A percentile compares a stretch with the other conserved stretches of the same genome.
Evolutionary conservation across 2,888 invertebrate genomes (phyloP).

Genomic region (Chirona hameri): DNA sequence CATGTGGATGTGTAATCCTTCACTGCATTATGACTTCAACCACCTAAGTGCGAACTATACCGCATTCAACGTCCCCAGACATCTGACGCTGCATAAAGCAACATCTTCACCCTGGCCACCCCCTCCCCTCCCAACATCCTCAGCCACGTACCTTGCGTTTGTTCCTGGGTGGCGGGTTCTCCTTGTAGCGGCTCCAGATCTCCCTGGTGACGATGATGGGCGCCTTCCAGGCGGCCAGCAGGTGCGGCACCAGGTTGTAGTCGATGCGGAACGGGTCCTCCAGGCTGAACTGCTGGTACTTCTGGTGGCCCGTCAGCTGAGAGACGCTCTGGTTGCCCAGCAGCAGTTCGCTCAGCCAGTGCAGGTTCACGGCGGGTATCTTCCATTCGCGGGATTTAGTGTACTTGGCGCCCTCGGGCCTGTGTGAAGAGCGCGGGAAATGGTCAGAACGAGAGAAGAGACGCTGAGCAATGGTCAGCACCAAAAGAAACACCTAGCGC

Average conservation of each 20-base stretch:
- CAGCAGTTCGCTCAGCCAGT: constrained; percentile 89
- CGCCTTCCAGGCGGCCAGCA: constrained; percentile 93
- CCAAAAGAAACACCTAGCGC: too few species aligned
- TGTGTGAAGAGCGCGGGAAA: constrained; percentile 44
- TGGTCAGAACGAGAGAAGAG: too few species aligned
- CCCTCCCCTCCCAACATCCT: constrained; percentile 38
- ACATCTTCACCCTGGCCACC: too few species aligned
- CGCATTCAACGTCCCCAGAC: too few species aligned
- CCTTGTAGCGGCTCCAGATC: constrained; percentile 56
- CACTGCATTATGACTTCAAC: too few species aligned
- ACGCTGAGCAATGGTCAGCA: too few species aligned
- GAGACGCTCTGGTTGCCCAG: constrained; percentile 56
- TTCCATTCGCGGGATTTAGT: constrained; percentile 87
- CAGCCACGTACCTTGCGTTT: constrained; percentile 43
- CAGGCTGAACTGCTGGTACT: constrained; percentile 81
- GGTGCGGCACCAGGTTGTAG: constrained; percentile 73
- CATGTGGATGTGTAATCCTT: too few species aligned
- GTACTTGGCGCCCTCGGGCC: constrained; percentile 82
- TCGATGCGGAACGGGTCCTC: constrained; percentile 80
- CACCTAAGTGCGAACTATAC: too few species aligned
- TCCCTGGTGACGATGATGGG: constrained; percentile 78
- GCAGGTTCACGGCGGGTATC: constrained; percentile 83
- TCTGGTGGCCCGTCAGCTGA: constrained; percentile 53
- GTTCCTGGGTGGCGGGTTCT: constrained; percentile 50
- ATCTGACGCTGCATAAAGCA: too few species aligned